Conservation (phyloP, 2,113 vertebrate species). For the Willisornis vidua region DNA sequence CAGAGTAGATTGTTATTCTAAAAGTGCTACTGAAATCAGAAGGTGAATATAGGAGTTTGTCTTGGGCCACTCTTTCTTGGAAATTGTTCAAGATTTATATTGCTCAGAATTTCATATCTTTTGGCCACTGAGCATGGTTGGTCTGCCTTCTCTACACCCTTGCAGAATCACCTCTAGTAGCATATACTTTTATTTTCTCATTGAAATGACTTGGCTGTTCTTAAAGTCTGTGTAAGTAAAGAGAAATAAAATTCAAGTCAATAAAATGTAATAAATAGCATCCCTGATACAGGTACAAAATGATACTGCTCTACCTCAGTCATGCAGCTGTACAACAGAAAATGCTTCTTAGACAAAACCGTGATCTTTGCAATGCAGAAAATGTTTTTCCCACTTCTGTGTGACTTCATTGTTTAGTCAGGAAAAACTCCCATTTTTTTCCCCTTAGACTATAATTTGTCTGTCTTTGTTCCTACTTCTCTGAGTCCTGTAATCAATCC, state of each 20-base stretch:
- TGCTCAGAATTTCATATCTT: neutral
- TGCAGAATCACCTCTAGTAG: neutral
- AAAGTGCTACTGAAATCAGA: neutral
- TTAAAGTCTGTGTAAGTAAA: neutral
- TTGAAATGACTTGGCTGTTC: neutral
- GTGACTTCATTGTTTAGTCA: neutral
- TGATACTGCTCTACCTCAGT: neutral
- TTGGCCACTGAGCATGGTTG: neutral
- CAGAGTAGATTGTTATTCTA: neutral
- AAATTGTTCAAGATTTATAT: neutral
- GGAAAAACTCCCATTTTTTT: neutral
- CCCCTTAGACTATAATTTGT: neutral
- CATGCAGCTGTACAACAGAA: neutral
- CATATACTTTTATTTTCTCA: neutral
- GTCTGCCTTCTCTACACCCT: neutral
- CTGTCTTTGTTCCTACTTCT: slow-evolving; percentile 11
- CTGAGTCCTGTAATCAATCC: slow-evolving; percentile 29
- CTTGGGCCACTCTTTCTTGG: neutral
- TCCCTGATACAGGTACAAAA: neutral
- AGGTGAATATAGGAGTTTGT: neutral
- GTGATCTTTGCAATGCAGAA: neutral
- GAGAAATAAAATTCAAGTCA: slow-evolving; percentile 2
- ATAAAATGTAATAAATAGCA: neutral
- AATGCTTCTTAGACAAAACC: neutral
- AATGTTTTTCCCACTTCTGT: neutral